Percentiles rank a stretch among this genome's conserved stretches.
Evolutionary conservation across 2,888 invertebrate species (phyloP).

Genomic region (Vandiemenella viatica): DNA sequence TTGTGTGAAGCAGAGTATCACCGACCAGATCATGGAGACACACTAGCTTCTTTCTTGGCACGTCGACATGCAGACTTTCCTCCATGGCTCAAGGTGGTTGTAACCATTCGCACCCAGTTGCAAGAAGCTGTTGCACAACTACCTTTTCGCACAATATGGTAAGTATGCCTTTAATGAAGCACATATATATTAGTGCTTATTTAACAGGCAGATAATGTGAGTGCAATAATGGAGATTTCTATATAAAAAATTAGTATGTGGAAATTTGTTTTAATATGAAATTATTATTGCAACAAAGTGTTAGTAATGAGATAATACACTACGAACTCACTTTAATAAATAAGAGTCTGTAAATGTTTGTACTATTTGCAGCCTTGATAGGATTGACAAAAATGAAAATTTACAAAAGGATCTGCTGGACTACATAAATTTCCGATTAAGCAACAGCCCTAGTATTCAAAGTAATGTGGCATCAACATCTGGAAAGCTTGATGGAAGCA

Average conservation of each 20-base stretch:
- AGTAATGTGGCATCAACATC: slow-evolving; percentile 56
- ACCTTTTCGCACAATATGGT: slow-evolving; percentile 46
- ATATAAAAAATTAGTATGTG: background rate
- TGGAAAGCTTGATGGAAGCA: slow-evolving; percentile 39
- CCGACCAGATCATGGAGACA: slow-evolving; percentile 85
- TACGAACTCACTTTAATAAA: background rate
- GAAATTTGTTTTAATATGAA: too few relatives aligned
- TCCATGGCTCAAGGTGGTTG: slow-evolving; percentile 77
- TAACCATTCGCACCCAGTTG: slow-evolving; percentile 73
- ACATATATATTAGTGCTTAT: too few relatives aligned
- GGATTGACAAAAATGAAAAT: slow-evolving; percentile 46
- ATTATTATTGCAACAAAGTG: too few relatives aligned
- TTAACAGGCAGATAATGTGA: too few relatives aligned
- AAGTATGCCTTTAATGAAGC: slow-evolving; percentile 26
- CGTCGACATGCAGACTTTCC: slow-evolving; percentile 68
- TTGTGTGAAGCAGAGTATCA: slow-evolving; percentile 94
- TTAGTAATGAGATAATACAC: too few relatives aligned
- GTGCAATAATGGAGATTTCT: background rate
- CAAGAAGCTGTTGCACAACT: slow-evolving; percentile 68
- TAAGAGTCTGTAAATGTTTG: background rate
- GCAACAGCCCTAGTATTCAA: slow-evolving; percentile 66
- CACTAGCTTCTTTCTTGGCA: slow-evolving; percentile 76
- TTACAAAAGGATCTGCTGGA: slow-evolving; percentile 76
- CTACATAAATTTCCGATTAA: slow-evolving; percentile 71
- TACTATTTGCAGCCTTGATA: slow-evolving; percentile 44